phyloP scores from a whole-genome alignment of 2,888 invertebrate species.

The Blera fallax region DNA sequence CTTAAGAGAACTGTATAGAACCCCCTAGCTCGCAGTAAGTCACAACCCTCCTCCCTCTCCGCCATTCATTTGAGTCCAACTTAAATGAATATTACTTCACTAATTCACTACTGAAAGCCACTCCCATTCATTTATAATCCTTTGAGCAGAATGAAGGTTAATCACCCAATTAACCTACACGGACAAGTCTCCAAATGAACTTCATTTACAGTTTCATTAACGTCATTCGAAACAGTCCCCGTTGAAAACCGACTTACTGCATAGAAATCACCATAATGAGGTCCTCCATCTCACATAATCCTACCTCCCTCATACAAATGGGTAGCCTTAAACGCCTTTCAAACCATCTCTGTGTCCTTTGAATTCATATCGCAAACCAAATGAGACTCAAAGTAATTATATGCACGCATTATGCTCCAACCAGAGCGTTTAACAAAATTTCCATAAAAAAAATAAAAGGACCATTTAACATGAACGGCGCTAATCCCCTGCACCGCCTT shows the following conservation, averaged over 20 bases:
- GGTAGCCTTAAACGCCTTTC: background rate
- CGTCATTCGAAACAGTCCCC: background rate
- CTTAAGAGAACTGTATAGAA: too few relatives aligned
- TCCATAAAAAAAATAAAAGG: background rate
- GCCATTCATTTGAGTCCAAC: too few relatives aligned
- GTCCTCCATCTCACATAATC: background rate
- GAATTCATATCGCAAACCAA: background rate
- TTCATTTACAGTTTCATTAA: background rate
- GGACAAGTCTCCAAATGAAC: background rate
- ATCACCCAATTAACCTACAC: background rate
- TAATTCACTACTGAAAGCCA: too few relatives aligned
- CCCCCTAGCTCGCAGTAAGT: too few relatives aligned
- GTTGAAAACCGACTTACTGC: background rate
- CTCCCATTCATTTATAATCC: background rate
- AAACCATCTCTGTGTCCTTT: background rate
- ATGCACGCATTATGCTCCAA: background rate
- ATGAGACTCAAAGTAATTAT: background rate
- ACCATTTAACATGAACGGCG: background rate
- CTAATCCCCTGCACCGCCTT: background rate
- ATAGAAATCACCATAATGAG: conserved; percentile 12
- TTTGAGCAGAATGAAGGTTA: background rate
- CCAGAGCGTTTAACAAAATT: background rate
- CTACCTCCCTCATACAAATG: background rate
- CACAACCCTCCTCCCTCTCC: too few relatives aligned
- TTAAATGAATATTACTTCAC: too few relatives aligned